Evolutionary conservation across 2,113 vertebrate species (phyloP), one percentile per base, ranked within the genome.

Genomic region (Strix uralensis): DNA sequence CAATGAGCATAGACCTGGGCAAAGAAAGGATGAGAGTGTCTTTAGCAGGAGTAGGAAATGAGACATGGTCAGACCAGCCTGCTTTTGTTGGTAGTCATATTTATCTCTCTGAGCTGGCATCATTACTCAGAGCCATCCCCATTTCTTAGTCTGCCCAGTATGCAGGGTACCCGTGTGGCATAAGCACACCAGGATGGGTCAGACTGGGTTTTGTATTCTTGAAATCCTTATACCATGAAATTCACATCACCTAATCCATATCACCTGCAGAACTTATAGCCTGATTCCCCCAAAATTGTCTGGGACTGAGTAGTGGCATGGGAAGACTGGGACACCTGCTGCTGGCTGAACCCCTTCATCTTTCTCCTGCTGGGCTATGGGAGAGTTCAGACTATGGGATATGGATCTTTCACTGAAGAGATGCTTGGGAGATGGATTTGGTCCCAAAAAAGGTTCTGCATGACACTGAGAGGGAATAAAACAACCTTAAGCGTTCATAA

Each of bases 91-190:
- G 7, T 11, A 14, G 15, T 21, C 3, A 10, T 54, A 63, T 73
- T 47, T 21, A 34, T 80, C 21, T 52, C 7, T 25, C 49, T 55
- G 55, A 59, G 25, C 16, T 52, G 47, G 23, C 38, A 16, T 54
- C 10, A 2, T 13, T 17, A 17, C 14, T 70, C 44, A 44, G 49
- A 58, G 12, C 8, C 34, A 47, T 44, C 14, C 23, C 10, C 42
- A 21, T 9, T 14, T n/a, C 25, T 51, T 22, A 16, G 7, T 2
- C 6, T 5, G 3, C 10, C 20, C 5, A 1, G 8, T 14, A 7
- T n/a, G 26, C 8, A 7, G 20, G 17, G 46, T n/a, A 21, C 40
- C 20, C 1, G 0, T 3, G 1, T 1, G 11, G 32, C 34, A 51
- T 10, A 36, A 30, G 7, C 20, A 13, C 25, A 19, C 13, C 38